A percentile compares a stretch with the other conserved stretches of the same genome.
phyloP scores from a whole-genome alignment of 2,113 vertebrate species.

The Motacilla tschutschensis region DNA sequence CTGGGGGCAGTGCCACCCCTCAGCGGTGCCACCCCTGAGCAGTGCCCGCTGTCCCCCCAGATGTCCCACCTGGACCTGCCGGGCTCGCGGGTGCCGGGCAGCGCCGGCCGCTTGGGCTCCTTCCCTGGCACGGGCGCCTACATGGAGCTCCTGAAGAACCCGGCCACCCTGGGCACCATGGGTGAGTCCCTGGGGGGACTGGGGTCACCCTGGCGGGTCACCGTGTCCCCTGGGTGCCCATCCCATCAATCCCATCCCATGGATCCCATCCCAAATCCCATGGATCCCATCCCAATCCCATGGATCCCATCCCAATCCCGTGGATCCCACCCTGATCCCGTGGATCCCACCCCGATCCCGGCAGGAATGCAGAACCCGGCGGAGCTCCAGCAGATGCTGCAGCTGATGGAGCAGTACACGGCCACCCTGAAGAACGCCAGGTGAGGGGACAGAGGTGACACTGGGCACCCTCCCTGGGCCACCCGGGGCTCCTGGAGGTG shows the following conservation, averaged over 20 bases:
- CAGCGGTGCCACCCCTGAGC: background rate
- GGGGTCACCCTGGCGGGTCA: background rate
- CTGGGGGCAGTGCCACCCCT: background rate
- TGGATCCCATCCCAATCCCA: background rate
- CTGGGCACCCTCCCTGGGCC: fast-evolving
- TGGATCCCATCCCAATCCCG: background rate
- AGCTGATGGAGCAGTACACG: background rate
- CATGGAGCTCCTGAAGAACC: background rate
- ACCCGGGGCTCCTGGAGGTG: background rate
- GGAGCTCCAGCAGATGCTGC: slow-evolving; percentile 20
- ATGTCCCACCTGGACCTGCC: background rate
- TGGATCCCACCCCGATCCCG: background rate
- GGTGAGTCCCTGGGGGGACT: background rate
- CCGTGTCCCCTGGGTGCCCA: fast-evolving
- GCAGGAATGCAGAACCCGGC: background rate
- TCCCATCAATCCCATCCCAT: too few species aligned
- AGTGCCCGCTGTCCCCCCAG: background rate
- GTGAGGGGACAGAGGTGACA: background rate
- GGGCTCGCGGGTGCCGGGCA: background rate
- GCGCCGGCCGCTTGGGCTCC: background rate
- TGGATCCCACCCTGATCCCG: background rate
- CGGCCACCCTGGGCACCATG: background rate
- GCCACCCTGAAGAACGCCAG: background rate
- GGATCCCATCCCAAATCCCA: too few species aligned
- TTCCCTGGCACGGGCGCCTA: background rate